phyloP scores from a whole-genome alignment of 2,113 vertebrate species.

The Oriolus oriolus region DNA sequence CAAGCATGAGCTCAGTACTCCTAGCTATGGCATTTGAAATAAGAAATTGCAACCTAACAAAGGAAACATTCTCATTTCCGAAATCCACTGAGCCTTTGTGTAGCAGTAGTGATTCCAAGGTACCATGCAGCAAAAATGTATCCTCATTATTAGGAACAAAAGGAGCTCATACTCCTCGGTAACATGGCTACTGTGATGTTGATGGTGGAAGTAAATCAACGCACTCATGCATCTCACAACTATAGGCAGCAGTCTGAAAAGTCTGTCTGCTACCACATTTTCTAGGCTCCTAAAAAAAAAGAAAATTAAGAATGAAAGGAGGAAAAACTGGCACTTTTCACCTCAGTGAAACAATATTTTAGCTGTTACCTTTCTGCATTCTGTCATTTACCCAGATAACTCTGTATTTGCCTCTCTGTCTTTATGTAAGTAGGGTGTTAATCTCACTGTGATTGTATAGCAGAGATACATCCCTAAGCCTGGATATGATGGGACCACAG shows the following conservation, averaged over 20 bases:
- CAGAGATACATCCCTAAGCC: not conserved
- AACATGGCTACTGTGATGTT: not conserved
- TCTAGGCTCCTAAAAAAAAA: not conserved
- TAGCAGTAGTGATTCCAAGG: not conserved
- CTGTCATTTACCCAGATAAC: not conserved
- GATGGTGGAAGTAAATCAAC: not conserved
- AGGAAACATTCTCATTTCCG: not conserved
- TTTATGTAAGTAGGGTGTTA: not conserved
- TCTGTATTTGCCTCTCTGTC: not conserved
- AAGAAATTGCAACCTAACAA: not conserved
- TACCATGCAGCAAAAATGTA: not conserved
- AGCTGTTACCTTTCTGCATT: fast-evolving
- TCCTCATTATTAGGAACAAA: not conserved
- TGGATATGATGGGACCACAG: not conserved
- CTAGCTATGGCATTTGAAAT: not conserved
- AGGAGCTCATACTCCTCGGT: not conserved
- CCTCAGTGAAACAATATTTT: not conserved
- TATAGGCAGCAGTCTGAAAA: not conserved
- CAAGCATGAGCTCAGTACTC: not conserved
- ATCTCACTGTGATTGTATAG: not conserved
- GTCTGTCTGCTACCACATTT: not conserved
- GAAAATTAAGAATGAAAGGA: not conserved
- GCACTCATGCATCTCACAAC: not conserved
- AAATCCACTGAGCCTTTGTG: not conserved
- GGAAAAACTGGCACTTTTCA: not conserved